These are phyloP conservation scores for Leptinotarsa defecta DNA, from an alignment of 1,140 invertebrate genomes.

Conservation along the genomic window DNA sequence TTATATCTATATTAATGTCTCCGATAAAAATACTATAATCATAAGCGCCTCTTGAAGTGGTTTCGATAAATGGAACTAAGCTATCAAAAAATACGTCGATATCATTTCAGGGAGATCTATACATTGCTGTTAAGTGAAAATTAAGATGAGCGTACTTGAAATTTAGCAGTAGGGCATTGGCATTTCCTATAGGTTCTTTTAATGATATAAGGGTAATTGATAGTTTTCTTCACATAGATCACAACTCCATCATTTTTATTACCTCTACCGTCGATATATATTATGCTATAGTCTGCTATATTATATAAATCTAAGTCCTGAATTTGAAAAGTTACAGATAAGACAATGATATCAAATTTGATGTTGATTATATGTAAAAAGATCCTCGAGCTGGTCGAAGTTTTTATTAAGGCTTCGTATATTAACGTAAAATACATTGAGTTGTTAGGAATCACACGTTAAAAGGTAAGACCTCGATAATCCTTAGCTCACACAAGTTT, in stretches of 20 bases:
- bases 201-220: background rate
- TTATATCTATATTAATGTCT: background rate
- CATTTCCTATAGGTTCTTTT: background rate
- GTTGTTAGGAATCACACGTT: too few relatives aligned
- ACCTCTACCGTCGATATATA: constrained; percentile 9
- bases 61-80: background rate
- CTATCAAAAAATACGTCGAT: background rate
- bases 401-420: background rate
- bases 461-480: too few relatives aligned
- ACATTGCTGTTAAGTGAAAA: background rate
- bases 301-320: constrained; percentile 13
- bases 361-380: background rate
- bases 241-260: constrained; percentile 22
- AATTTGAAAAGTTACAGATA: constrained; percentile 1
- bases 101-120: background rate
- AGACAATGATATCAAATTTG: constrained; percentile 2
- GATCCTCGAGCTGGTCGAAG: background rate
- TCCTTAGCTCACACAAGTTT: too few relatives aligned
- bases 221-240: background rate
- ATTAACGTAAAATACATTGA: too few relatives aligned
- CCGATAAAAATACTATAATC: background rate
- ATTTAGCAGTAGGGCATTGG: background rate
- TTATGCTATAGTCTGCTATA: constrained; percentile 13
- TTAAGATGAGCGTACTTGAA: background rate
- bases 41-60: background rate